phyloP scores from a whole-genome alignment of 2,113 vertebrate genomes.

The Prunella fulvescens region DNA sequence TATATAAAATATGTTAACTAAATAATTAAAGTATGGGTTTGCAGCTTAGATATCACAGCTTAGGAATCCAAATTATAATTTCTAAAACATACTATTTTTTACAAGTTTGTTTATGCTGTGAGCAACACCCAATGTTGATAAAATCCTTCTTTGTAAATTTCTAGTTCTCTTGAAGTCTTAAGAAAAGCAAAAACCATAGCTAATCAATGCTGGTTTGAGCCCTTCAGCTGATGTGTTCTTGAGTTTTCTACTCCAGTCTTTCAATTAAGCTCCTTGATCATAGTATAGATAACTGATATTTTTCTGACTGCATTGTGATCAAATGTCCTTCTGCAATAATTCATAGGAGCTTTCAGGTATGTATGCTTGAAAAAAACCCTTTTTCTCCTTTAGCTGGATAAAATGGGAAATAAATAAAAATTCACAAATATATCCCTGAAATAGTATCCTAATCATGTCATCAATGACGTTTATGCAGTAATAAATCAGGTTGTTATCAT shows the following conservation, averaged over 20 bases:
- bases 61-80: neutral
- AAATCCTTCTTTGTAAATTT: neutral
- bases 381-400: neutral
- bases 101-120: neutral
- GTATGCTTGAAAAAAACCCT: neutral
- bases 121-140: neutral
- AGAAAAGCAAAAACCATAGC: neutral
- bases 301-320: neutral
- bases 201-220: neutral
- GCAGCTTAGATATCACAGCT: neutral
- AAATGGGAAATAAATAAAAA: neutral
- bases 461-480: neutral
- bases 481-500: neutral
- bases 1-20: neutral
- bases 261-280: rapidly evolving
- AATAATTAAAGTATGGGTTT: neutral
- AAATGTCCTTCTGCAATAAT: neutral
- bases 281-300: neutral
- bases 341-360: neutral
- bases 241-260: neutral
- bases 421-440: neutral
- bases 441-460: neutral
- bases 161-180: neutral
- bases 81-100: neutral
- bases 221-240: neutral